Percentiles rank a stretch among this genome's conserved stretches.
phyloP scores from a whole-genome alignment of 2,797 vertebrate species.

The Ciconia nigra region DNA sequence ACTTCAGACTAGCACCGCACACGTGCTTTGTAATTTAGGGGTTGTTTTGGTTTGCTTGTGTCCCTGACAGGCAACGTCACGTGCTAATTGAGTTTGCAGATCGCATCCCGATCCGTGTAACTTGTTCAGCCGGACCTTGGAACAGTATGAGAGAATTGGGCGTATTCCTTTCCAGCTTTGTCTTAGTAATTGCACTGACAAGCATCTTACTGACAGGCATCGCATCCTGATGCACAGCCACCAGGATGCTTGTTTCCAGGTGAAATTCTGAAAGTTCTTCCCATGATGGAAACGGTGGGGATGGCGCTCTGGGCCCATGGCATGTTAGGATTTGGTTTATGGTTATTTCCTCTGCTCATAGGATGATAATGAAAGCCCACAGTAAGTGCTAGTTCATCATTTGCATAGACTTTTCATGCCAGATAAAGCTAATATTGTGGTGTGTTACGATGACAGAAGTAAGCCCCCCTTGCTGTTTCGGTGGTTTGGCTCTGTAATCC shows the following conservation, averaged over 20 bases:
- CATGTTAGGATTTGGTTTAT: not conserved
- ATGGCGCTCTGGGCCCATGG: not conserved
- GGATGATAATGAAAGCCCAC: not conserved
- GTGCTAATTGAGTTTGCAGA: not conserved
- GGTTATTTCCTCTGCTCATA: not conserved
- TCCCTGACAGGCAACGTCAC: rapidly evolving
- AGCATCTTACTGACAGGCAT: not conserved
- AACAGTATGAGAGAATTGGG: not conserved
- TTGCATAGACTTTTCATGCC: not conserved
- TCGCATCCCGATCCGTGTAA: rapidly evolving
- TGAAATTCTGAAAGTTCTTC: not conserved
- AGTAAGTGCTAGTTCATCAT: not conserved
- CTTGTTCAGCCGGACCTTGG: not conserved
- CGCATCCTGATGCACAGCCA: rapidly evolving
- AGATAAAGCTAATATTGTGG: not conserved
- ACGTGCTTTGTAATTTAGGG: not conserved
- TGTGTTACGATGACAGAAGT: not conserved
- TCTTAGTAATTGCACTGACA: not conserved
- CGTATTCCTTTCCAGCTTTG: rapidly evolving
- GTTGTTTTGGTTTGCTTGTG: not conserved
- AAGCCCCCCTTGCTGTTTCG: not conserved
- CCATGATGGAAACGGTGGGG: not conserved
- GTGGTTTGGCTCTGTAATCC: not conserved
- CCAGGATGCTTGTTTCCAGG: rapidly evolving
- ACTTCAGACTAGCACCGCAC: not conserved